Evolutionary conservation across 2,888 invertebrate genomes (phyloP).

Genomic region (Dynastes grantii): DNA sequence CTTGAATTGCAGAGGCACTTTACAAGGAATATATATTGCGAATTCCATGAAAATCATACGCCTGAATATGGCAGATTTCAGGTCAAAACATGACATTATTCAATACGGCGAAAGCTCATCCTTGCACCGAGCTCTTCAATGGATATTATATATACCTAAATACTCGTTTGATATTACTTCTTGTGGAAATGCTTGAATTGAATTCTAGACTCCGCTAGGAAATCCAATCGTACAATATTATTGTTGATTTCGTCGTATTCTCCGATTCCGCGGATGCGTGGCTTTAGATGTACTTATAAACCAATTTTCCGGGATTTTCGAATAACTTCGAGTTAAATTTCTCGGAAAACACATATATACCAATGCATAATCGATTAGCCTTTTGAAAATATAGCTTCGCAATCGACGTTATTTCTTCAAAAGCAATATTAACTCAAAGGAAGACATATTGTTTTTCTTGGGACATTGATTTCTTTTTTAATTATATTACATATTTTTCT

Average conservation of each 20-base stretch:
- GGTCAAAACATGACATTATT: neutral
- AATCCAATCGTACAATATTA: conserved; percentile 8
- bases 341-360: neutral
- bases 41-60: neutral
- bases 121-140: neutral
- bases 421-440: neutral
- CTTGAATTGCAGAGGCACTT: neutral
- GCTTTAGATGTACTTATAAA: neutral
- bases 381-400: no score
- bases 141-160: conserved; percentile 6
- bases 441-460: no score
- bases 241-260: conserved; percentile 4
- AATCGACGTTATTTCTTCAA: neutral
- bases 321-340: neutral
- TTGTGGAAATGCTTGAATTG: conserved; percentile 6
- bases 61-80: neutral
- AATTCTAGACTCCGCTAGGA: neutral
- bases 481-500: no score
- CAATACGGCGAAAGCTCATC: neutral
- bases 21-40: neutral
- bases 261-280: neutral
- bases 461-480: no score
- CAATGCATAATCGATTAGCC: neutral
- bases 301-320: neutral
- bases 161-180: neutral